A percentile compares a stretch with the other conserved stretches of the same genome.
These are phyloP conservation scores for Oreochromis grahami DNA, from an alignment of 2,797 vertebrate genomes.

Conservation along the genomic window DNA sequence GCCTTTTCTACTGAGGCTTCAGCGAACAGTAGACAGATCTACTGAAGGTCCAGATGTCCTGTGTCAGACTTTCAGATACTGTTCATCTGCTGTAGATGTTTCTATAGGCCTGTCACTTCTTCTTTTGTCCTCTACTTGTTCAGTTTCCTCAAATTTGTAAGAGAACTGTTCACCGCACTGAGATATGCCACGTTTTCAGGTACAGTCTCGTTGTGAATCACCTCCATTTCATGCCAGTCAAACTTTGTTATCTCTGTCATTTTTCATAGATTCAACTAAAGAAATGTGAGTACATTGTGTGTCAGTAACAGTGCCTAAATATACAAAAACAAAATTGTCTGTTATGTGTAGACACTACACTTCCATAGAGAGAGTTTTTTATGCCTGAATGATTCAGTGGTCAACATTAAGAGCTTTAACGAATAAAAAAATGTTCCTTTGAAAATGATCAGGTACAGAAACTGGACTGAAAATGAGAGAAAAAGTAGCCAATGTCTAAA, in stretches of 20 bases:
- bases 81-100: background rate
- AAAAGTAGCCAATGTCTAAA: background rate
- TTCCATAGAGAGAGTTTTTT: background rate
- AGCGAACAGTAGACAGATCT: background rate
- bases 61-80: background rate
- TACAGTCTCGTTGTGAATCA: background rate
- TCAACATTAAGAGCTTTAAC: background rate
- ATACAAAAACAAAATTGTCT: background rate
- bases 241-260: background rate
- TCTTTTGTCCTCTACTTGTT: background rate
- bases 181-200: background rate
- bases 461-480: background rate
- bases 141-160: background rate
- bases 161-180: background rate
- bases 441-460: fast-evolving
- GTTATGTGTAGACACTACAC: background rate
- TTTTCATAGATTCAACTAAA: background rate
- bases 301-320: background rate
- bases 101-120: background rate
- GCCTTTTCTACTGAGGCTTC: background rate
- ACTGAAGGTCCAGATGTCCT: fast-evolving
- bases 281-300: background rate
- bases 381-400: background rate
- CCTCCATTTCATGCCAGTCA: background rate
- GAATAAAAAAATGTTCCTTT: background rate